Conservation (phyloP, 64 coral and sea anemone species). For the Pocillopora damicornis region DNA sequence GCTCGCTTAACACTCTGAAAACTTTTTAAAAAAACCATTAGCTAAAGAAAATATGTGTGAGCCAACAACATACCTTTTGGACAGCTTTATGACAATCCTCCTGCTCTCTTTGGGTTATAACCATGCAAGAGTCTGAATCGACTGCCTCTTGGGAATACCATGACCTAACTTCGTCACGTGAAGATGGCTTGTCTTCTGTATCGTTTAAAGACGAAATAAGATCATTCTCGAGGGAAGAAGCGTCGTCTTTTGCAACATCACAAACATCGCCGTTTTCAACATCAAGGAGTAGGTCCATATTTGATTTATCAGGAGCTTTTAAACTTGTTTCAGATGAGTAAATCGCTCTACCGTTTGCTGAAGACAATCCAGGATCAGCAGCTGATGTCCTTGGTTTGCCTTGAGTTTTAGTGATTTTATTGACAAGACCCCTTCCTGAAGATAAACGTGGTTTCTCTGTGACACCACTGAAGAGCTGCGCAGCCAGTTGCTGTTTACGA, state of each 20-base stretch:
- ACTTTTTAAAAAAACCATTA: background rate
- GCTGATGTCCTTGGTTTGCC: slow-evolving; percentile 1
- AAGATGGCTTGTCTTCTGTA: background rate
- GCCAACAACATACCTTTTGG: background rate
- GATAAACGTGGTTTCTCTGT: background rate
- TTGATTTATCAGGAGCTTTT: background rate
- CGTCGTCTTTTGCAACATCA: background rate
- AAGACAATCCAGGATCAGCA: background rate
- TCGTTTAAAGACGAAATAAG: background rate
- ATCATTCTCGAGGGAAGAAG: background rate
- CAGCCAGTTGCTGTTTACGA: slow-evolving; percentile 28
- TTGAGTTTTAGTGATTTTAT: background rate
- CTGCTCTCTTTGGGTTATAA: background rate
- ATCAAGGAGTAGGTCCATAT: background rate
- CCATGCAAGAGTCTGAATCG: background rate
- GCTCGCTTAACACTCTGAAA: too few relatives aligned
- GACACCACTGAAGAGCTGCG: slow-evolving; percentile 62
- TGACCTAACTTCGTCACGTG: background rate
- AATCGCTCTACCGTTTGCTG: background rate
- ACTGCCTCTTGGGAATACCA: too few relatives aligned
- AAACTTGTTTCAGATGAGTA: background rate
- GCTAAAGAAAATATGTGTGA: background rate
- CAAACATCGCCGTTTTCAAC: background rate
- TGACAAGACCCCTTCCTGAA: background rate
- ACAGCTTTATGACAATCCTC: background rate